These are phyloP conservation scores for Rosalia funebris DNA, from an alignment of 2,888 invertebrate species.

Conservation along the genomic window DNA sequence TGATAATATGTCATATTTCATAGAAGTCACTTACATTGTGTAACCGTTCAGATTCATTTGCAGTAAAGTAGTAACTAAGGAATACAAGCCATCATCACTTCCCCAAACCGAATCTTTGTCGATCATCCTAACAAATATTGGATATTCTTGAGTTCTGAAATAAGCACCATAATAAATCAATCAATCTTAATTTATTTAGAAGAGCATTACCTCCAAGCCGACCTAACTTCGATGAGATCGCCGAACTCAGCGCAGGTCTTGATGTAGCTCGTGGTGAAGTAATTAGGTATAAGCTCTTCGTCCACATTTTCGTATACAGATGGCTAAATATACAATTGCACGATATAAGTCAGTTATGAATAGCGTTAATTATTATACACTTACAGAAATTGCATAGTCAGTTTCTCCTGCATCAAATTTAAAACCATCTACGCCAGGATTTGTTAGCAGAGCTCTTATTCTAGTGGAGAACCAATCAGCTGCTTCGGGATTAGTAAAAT, in stretches of 20 bases:
- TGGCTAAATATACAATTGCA: conserved; percentile 42
- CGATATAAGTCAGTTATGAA: too few relatives aligned
- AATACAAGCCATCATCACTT: conserved; percentile 75
- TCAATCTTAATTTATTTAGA: background rate
- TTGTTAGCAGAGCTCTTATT: conserved; percentile 66
- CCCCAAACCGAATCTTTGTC: conserved; percentile 81
- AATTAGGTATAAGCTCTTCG: conserved; percentile 68
- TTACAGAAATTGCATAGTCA: conserved; percentile 73
- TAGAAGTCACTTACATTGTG: conserved; percentile 53
- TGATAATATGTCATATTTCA: too few relatives aligned
- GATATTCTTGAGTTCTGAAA: conserved; percentile 73
- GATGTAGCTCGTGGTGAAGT: conserved; percentile 69
- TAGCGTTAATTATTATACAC: too few relatives aligned
- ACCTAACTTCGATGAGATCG: conserved; percentile 65
- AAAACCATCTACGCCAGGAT: conserved; percentile 76
- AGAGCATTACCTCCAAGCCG: conserved; percentile 69
- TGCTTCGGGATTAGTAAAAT: conserved; percentile 78
- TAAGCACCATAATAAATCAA: background rate
- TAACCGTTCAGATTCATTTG: conserved; percentile 68
- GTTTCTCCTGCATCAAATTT: conserved; percentile 87
- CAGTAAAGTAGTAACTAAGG: conserved; percentile 77
- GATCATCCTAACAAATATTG: conserved; percentile 79
- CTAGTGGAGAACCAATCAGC: conserved; percentile 69
- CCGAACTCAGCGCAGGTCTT: conserved; percentile 70
- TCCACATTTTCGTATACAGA: conserved; percentile 62